Evolutionary conservation across 2,888 invertebrate genomes (phyloP).

Genomic region (Chaitophorus viminalis): DNA sequence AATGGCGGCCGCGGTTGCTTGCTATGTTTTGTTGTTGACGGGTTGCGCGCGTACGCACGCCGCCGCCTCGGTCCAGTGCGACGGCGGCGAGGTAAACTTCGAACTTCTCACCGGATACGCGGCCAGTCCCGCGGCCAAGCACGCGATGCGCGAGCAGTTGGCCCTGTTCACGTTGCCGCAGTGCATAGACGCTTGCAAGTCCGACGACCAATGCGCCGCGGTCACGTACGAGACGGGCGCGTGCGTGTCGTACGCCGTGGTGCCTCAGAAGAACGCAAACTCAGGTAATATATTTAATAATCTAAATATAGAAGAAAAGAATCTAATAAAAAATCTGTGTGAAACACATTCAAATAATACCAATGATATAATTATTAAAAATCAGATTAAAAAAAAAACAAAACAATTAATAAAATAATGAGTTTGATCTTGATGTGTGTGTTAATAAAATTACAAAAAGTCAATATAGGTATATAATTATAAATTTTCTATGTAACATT

Average conservation of each 20-base stretch:
- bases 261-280: slow-evolving; percentile 65
- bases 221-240: slow-evolving; percentile 68
- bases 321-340: too few species aligned
- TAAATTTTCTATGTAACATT: too few species aligned
- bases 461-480: too few species aligned
- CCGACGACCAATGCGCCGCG: slow-evolving; percentile 66
- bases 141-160: slow-evolving; percentile 68
- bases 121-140: slow-evolving; percentile 65
- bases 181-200: slow-evolving; percentile 67
- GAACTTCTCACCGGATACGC: slow-evolving; percentile 58
- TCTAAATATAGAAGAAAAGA: too few species aligned
- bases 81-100: slow-evolving; percentile 38
- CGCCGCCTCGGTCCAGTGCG: slow-evolving; percentile 31
- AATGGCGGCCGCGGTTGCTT: background rate
- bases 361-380: too few species aligned
- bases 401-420: too few species aligned
- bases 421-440: too few species aligned
- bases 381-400: too few species aligned
- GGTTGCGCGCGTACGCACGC: background rate
- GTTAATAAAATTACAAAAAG: too few species aligned
- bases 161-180: slow-evolving; percentile 67
- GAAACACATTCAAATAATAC: too few species aligned
- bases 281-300: too few species aligned
- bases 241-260: slow-evolving; percentile 67
- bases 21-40: background rate